phyloP scores from a whole-genome alignment of 2,113 vertebrate genomes.

The Jaculus jaculus region DNA sequence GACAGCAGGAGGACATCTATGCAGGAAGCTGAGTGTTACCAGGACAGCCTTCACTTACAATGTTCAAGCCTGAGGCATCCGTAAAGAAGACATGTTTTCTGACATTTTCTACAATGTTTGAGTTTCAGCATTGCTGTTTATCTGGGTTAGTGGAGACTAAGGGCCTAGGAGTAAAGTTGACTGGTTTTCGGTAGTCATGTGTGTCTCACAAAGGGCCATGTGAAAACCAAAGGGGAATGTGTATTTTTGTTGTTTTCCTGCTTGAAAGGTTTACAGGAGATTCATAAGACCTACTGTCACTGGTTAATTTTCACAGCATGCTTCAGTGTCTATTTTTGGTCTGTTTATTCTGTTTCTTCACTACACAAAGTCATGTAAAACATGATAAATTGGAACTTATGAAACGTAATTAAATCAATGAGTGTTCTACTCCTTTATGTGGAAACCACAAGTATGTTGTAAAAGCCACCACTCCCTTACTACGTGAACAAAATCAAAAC shows the following conservation, averaged over 20 bases:
- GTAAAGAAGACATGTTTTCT: background rate
- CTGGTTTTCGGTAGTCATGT: conserved; percentile 43
- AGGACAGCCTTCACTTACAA: background rate
- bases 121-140: conserved; percentile 23
- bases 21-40: conserved; percentile 26
- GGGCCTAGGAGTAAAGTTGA: background rate
- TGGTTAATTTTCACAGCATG: conserved; percentile 81
- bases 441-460: conserved; percentile 86
- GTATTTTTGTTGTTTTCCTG: background rate
- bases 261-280: conserved; percentile 74
- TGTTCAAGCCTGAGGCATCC: background rate
- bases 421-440: conserved; percentile 84
- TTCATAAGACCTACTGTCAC: conserved; percentile 79
- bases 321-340: conserved; percentile 83
- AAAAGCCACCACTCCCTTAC: conserved; percentile 85
- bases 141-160: background rate
- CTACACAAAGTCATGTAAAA: conserved; percentile 85
- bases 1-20: background rate
- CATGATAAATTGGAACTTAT: conserved; percentile 85
- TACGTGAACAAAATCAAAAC: conserved; percentile 86
- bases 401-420: conserved; percentile 87
- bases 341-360: conserved; percentile 83
- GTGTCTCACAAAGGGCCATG: background rate
- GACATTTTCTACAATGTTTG: background rate
- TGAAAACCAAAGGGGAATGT: background rate